Conservation (phyloP, 2,888 invertebrate species). For the Syritta pipiens region DNA sequence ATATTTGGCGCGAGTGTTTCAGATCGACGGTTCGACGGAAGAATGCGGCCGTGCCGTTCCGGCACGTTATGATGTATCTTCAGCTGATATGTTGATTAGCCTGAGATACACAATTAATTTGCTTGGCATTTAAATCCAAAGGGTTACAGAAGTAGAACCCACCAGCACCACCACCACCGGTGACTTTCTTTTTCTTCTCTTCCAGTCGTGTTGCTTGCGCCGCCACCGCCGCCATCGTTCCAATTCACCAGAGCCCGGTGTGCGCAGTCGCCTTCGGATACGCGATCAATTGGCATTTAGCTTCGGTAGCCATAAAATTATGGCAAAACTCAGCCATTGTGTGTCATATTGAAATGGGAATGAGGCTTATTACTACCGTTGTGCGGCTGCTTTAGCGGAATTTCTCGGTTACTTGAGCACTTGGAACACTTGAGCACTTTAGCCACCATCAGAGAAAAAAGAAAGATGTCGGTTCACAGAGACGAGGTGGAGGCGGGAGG, state of each 20-base stretch:
- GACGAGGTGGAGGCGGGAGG: slow-evolving; percentile 3
- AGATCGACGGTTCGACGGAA: background rate
- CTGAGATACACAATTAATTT: slow-evolving; percentile 57
- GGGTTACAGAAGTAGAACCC: slow-evolving; percentile 25
- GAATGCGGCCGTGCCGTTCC: slow-evolving; percentile 30
- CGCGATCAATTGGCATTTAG: slow-evolving; percentile 64
- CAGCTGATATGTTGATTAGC: slow-evolving; percentile 56
- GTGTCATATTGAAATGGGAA: slow-evolving; percentile 55
- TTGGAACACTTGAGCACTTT: slow-evolving; percentile 42
- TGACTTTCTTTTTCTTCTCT: slow-evolving; percentile 16
- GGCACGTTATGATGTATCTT: slow-evolving; percentile 59
- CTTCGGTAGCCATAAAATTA: slow-evolving; percentile 62
- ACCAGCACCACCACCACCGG: background rate
- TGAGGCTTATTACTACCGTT: slow-evolving; percentile 27
- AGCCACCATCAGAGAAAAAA: no score
- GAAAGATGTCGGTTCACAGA: no score
- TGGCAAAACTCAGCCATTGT: slow-evolving; percentile 57
- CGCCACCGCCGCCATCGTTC: slow-evolving; percentile 11
- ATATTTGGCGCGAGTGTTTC: slow-evolving; percentile 52
- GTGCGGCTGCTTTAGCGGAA: background rate
- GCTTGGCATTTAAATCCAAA: slow-evolving; percentile 55
- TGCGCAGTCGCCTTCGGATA: background rate
- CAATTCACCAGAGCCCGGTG: slow-evolving; percentile 25
- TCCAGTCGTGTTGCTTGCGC: background rate
- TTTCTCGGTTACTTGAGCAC: slow-evolving; percentile 17